These are phyloP conservation scores for Sander lucioperca DNA, from an alignment of 2,113 vertebrate genomes.

Conservation along the genomic window DNA sequence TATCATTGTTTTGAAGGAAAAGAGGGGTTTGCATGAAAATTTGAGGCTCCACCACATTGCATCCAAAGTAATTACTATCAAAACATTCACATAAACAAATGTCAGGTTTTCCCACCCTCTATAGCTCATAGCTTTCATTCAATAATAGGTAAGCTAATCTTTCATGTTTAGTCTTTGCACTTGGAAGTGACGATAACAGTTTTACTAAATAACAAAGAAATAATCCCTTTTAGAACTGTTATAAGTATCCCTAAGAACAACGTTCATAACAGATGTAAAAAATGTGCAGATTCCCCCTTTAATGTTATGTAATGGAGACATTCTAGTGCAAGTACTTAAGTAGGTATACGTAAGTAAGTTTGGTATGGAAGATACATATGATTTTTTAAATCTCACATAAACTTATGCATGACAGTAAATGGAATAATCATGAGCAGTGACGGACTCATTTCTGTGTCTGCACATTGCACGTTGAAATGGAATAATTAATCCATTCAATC, in stretches of 20 bases:
- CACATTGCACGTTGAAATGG: not conserved
- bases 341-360: too few relatives aligned
- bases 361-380: too few relatives aligned
- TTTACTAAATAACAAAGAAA: not conserved
- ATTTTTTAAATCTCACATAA: not conserved
- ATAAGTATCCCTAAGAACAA: not conserved
- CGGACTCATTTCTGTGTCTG: not conserved
- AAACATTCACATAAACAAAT: not conserved
- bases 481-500: constrained; percentile 23
- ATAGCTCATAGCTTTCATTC: not conserved
- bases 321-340: not conserved
- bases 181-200: not conserved
- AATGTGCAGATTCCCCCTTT: not conserved
- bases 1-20: not conserved
- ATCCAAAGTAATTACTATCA: not conserved
- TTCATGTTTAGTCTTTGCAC: not conserved
- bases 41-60: not conserved
- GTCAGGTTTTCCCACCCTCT: not conserved
- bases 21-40: not conserved
- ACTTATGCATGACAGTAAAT: not conserved
- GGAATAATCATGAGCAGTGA: not conserved
- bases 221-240: not conserved
- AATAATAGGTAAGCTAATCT: not conserved
- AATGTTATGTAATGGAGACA: not conserved
- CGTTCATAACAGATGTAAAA: not conserved